Evolutionary conservation across 2,797 vertebrate species (phyloP).

Genomic region (Peromyscus melanophrys): DNA sequence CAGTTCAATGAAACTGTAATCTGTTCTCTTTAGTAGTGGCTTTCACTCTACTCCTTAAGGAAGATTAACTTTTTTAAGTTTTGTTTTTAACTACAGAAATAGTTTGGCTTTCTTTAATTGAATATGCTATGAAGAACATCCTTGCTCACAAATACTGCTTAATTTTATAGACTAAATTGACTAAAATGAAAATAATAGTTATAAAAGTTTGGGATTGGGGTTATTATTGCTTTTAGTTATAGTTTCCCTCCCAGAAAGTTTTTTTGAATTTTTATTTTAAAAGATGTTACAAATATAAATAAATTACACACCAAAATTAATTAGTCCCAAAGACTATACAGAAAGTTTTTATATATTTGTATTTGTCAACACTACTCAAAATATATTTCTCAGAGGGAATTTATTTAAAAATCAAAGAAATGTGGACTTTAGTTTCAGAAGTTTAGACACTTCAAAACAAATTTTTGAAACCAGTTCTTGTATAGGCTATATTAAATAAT

Average conservation of each 20-base stretch:
- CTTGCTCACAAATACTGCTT: not conserved
- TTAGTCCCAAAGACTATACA: not conserved
- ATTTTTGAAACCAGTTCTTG: not conserved
- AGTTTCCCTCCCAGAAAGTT: not conserved
- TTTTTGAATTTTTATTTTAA: not conserved
- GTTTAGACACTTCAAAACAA: not conserved
- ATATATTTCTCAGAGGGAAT: not conserved
- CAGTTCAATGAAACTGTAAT: not conserved
- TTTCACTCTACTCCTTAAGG: not conserved
- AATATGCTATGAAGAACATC: not conserved
- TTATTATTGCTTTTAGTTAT: constrained; percentile 28
- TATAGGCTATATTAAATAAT: too few relatives aligned
- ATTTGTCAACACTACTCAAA: not conserved
- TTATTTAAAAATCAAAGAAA: constrained; percentile 24
- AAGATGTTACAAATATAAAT: not conserved
- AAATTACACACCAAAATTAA: not conserved
- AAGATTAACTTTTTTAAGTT: not conserved
- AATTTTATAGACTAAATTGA: not conserved
- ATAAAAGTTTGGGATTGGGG: not conserved
- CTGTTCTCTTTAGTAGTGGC: not conserved
- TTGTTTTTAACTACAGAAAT: constrained; percentile 25
- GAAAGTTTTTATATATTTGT: not conserved
- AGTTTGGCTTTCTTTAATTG: not conserved
- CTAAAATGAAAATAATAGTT: not conserved
- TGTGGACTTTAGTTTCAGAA: constrained; percentile 6